phyloP scores from a whole-genome alignment of 2,888 invertebrate species.

The Zaprionus bogoriensis region DNA sequence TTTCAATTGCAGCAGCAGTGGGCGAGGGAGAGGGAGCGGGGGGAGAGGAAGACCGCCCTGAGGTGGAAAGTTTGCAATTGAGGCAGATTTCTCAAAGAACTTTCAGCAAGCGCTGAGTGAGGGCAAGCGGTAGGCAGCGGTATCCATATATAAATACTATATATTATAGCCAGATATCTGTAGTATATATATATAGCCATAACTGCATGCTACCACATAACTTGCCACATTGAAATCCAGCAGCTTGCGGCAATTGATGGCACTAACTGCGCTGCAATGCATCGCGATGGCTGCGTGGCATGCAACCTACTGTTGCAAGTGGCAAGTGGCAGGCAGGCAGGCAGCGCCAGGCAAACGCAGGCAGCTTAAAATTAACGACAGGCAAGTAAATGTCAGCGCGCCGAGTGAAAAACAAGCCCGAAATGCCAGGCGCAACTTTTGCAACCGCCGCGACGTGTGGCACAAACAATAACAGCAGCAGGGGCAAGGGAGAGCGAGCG shows the following conservation, averaged over 20 bases:
- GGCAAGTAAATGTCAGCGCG: constrained; percentile 70
- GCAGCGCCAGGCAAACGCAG: constrained; percentile 25
- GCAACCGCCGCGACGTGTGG: constrained; percentile 66
- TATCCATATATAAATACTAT: neutral
- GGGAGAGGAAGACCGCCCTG: neutral
- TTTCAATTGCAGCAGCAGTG: constrained; percentile 68
- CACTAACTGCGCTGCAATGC: neutral
- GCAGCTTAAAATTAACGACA: constrained; percentile 75
- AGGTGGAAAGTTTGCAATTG: neutral
- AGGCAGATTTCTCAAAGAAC: constrained; percentile 8
- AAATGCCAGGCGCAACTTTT: constrained; percentile 62
- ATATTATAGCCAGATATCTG: neutral
- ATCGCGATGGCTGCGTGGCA: constrained; percentile 10
- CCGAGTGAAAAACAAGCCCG: constrained; percentile 64
- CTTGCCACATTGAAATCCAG: neutral
- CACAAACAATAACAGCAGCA: constrained; percentile 68
- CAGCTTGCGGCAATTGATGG: constrained; percentile 18
- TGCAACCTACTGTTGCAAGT: constrained; percentile 8
- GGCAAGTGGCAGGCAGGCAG: neutral
- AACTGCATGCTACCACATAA: neutral
- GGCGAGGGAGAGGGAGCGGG: neutral
- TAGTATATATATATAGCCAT: neutral
- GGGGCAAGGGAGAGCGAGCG: constrained; percentile 5
- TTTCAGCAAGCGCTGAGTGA: neutral
- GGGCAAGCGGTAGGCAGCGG: neutral